Percentiles rank a stretch among this genome's conserved stretches.
phyloP scores from a whole-genome alignment of 2,888 invertebrate genomes.

The Xanthia togata region DNA sequence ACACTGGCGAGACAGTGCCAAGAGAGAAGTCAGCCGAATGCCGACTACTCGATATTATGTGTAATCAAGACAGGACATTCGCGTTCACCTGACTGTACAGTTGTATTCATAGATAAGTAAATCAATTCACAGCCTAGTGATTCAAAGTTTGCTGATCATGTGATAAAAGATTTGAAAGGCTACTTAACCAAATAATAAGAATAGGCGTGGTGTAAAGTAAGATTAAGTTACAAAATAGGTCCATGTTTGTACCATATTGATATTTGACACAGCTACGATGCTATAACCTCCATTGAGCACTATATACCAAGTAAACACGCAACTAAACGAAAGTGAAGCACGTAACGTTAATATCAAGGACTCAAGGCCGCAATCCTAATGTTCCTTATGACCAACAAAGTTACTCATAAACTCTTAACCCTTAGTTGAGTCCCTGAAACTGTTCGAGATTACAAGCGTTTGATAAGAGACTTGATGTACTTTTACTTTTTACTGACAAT shows the following conservation, averaged over 20 bases:
- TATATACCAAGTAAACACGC: constrained; percentile 17
- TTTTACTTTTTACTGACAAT: background rate
- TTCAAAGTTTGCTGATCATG: background rate
- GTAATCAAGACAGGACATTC: background rate
- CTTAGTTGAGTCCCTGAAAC: background rate
- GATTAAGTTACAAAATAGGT: background rate
- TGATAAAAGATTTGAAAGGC: background rate
- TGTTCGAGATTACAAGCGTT: constrained; percentile 17
- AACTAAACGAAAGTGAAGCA: constrained; percentile 9
- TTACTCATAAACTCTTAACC: constrained; percentile 16
- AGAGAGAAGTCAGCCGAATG: background rate
- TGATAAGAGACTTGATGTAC: background rate
- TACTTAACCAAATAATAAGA: background rate
- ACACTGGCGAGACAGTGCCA: background rate
- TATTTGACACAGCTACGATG: constrained; percentile 15
- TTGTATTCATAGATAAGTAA: background rate
- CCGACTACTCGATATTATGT: background rate
- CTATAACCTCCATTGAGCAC: background rate
- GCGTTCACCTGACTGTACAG: too few species aligned
- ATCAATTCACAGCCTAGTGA: background rate
- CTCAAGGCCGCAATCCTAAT: constrained; percentile 10
- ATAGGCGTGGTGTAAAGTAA: background rate
- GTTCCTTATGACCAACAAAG: constrained; percentile 8
- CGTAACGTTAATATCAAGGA: constrained; percentile 10
- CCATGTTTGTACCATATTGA: background rate